Percentiles rank a stretch among this genome's conserved stretches.
Evolutionary conservation across 1,140 invertebrate species (phyloP).

Genomic region (Cydia splendana): DNA sequence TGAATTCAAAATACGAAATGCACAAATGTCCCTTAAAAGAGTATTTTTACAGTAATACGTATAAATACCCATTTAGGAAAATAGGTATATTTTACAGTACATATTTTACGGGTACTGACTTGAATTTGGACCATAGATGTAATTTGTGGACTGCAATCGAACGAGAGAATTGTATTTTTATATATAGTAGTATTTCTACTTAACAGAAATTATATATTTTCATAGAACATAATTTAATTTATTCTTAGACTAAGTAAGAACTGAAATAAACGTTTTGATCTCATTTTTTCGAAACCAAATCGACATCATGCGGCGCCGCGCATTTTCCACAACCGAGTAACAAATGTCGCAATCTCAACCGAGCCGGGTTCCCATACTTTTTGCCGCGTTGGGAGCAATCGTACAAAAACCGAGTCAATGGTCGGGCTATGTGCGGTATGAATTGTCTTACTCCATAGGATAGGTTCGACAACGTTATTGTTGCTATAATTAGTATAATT

Average conservation of each 20-base stretch:
- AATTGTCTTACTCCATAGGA: slow-evolving; percentile 16
- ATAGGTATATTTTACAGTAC: too few species aligned
- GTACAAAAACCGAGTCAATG: slow-evolving; percentile 16
- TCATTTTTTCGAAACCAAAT: slow-evolving; percentile 2
- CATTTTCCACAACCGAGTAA: slow-evolving; percentile 1
- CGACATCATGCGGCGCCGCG: not conserved
- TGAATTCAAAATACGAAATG: too few species aligned
- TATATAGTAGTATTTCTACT: too few species aligned
- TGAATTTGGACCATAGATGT: too few species aligned
- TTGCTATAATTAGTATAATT: slow-evolving; percentile 21
- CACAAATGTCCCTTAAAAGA: too few species aligned
- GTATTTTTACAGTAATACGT: too few species aligned
- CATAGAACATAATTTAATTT: too few species aligned
- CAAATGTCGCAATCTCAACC: not conserved
- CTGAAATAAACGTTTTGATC: not conserved
- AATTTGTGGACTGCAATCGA: too few species aligned
- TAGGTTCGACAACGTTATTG: slow-evolving; percentile 12
- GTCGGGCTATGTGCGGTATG: slow-evolving; percentile 20
- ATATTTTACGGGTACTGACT: too few species aligned
- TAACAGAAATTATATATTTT: too few species aligned
- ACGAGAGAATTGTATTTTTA: too few species aligned
- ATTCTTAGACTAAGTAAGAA: not conserved
- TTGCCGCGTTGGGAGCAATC: slow-evolving; percentile 6
- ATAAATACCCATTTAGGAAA: too few species aligned
- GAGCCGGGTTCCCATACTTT: slow-evolving; percentile 19